These are phyloP conservation scores for Scaptomyza tumidula DNA, from an alignment of 2,888 invertebrate genomes.

Conservation along the genomic window DNA sequence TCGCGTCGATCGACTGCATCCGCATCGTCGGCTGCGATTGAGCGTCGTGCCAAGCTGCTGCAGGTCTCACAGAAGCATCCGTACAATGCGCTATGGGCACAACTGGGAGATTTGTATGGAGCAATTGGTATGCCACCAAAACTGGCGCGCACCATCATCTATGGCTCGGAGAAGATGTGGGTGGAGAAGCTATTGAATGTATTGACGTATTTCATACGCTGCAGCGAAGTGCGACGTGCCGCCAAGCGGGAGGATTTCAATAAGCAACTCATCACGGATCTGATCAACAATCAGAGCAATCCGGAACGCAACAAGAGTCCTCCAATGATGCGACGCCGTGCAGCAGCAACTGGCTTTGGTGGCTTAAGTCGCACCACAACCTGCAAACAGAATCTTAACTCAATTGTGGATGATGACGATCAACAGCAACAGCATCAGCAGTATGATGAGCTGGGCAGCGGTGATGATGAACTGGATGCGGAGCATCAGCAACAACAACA, in stretches of 20 bases:
- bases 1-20: slow-evolving; percentile 63
- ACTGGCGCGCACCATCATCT: slow-evolving; percentile 92
- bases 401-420: slow-evolving; percentile 58
- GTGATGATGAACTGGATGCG: slow-evolving; percentile 40
- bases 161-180: slow-evolving; percentile 87
- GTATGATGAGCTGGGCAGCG: slow-evolving; percentile 37
- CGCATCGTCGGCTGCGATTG: slow-evolving; percentile 74
- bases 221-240: slow-evolving; percentile 89
- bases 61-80: slow-evolving; percentile 88
- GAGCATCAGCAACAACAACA: slow-evolving; percentile 13
- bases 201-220: slow-evolving; percentile 94
- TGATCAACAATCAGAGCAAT: slow-evolving; percentile 62
- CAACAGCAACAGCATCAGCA: slow-evolving; percentile 14
- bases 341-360: slow-evolving; percentile 15
- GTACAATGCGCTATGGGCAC: slow-evolving; percentile 96
- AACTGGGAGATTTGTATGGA: slow-evolving; percentile 94
- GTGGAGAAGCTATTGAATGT: slow-evolving; percentile 91
- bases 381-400: slow-evolving; percentile 81
- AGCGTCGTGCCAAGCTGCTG: slow-evolving; percentile 85
- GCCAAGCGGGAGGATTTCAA: slow-evolving; percentile 84
- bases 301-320: slow-evolving; percentile 68
- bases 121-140: slow-evolving; percentile 91
- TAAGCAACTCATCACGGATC: slow-evolving; percentile 77
- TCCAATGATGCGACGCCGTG: slow-evolving; percentile 32
- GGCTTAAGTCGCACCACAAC: slow-evolving; percentile 81